Conservation (phyloP, 2,888 invertebrate species). For the Limulus polyphemus region DNA sequence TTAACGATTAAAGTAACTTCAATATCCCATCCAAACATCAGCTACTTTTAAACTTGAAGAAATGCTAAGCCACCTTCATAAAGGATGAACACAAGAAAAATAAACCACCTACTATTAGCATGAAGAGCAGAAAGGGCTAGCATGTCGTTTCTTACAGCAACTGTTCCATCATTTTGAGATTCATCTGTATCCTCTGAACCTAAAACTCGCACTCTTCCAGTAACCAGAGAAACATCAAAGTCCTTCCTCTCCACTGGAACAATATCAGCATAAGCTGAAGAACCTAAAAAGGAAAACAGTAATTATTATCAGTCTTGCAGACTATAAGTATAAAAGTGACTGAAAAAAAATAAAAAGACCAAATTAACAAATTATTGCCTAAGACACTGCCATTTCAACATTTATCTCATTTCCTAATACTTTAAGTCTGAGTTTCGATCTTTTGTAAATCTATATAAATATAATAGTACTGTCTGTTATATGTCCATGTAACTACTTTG, state of each 20-base stretch:
- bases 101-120: conserved; percentile 1
- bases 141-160: conserved; percentile 13
- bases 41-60: not conserved
- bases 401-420: too few species aligned
- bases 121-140: conserved; percentile 8
- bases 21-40: not conserved
- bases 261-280: conserved; percentile 8
- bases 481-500: too few species aligned
- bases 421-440: too few species aligned
- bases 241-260: not conserved
- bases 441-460: too few species aligned
- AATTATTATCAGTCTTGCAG: not conserved
- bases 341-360: not conserved
- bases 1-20: too few species aligned
- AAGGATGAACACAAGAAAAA: too few species aligned
- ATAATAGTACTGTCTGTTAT: too few species aligned
- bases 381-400: not conserved
- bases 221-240: conserved; percentile 18
- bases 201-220: conserved; percentile 16
- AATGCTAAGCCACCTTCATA: too few species aligned
- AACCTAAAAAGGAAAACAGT: conserved; percentile 5
- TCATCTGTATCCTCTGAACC: conserved; percentile 5
- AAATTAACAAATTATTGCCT: too few species aligned
- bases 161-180: not conserved
- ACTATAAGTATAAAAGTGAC: not conserved